Base-by-base conservation (phyloP, 2,113 vertebrate genomes). In the Microcebus griseorufus region DNA sequence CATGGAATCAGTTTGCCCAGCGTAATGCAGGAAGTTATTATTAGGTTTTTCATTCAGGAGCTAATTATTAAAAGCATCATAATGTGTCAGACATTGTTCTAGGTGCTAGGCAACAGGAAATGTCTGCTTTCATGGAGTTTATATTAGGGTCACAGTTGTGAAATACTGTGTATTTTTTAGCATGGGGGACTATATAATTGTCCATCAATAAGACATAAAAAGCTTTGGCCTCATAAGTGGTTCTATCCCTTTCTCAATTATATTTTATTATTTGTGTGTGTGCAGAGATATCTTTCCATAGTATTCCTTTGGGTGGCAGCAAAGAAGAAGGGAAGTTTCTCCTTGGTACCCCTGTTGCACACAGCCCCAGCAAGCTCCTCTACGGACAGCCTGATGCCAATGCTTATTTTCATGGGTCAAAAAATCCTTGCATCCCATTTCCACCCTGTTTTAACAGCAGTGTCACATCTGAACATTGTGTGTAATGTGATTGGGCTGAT, bases 241-340 rank as follows among this genome's bases (percentile, higher is more conserved):
- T n/a, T 80, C 14, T 51, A 14, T 29, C 6, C 0, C 6, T 72
- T 64, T 79, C 39, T 39, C 10, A 48, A 23, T 14, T 76, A 25
- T 62, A 65, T 58, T 80, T 23, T 10, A 34, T 6, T 95, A 0
- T 64, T 8, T 70, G 18, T 48, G n/a, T 67, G n/a, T 65, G 22
- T 88, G 13, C n/a, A n/a, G 4, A 48, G 65, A 51, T 92, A n/a
- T 69, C 10, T 82, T 64, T 67, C 83, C 75, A 73, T 85, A 93
- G 85, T 55, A 85, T 79, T 90, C 78, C 92, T 88, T 62, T 34
- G 34, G 81, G 48, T 96, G 85, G 96, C 70, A 96, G 91, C 81
- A 96, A 92, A 97, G 25, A 62, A 70, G 58, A 93, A 80, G 45
- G 37, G 58, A 89, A 65, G 2, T 88, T 91, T 89, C 53, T 87